Conservation (phyloP, 2,797 vertebrate genomes). For the Malurus leucopterus region DNA sequence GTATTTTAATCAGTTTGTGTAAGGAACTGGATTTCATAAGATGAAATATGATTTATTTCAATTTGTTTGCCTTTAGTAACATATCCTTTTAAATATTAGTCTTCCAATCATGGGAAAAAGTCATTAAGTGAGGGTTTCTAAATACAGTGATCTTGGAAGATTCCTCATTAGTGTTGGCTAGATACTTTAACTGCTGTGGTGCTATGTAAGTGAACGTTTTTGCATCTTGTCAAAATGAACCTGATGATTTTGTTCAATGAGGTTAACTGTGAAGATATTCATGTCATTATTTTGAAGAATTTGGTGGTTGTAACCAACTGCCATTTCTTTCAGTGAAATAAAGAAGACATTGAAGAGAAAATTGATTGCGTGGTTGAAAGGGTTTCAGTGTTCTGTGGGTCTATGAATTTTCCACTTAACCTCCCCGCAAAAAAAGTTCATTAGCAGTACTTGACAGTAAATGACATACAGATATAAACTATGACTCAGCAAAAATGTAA, state of each 20-base stretch:
- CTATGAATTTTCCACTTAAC: neutral
- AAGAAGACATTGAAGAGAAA: neutral
- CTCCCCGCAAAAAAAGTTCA: fast-evolving
- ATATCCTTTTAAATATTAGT: neutral
- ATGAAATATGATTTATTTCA: neutral
- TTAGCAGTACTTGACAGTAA: neutral
- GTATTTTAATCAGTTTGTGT: neutral
- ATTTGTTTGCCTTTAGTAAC: neutral
- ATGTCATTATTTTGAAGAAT: neutral
- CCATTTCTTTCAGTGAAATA: neutral
- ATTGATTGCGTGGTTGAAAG: neutral
- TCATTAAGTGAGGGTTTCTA: neutral
- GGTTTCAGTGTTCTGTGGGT: neutral
- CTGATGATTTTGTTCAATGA: neutral
- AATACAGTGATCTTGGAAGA: neutral
- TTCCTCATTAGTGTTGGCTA: neutral
- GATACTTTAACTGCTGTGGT: neutral
- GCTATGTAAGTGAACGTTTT: neutral
- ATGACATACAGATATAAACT: neutral
- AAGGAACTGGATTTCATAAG: neutral
- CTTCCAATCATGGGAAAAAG: neutral
- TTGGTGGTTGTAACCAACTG: neutral
- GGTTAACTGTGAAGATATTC: neutral
- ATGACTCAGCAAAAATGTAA: neutral
- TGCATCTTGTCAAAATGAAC: neutral